Base-by-base conservation (phyloP, 1,140 invertebrate genomes). In the Leptinotarsa undecemlineata region DNA sequence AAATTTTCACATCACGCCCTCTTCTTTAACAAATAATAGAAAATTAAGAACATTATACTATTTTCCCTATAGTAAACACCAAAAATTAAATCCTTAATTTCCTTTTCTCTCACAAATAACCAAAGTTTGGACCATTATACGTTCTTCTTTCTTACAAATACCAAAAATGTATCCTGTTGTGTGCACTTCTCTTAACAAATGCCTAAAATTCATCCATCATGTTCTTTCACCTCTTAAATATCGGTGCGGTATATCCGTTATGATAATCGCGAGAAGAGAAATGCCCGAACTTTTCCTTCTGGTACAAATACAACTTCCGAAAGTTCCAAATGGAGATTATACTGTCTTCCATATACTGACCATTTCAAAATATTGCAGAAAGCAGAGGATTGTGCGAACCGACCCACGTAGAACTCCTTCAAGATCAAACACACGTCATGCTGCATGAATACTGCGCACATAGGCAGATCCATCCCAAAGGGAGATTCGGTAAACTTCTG, bases 391-490 rank as follows among this genome's bases (percentile, higher is more conserved):
- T 92, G n/a, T 87, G 87, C 57, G 88, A 92, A 76, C 84, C 88
- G 0, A 82, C 86, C 2, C 88, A 92, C 75, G 88, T 94, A 3
- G 90, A 94, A 82, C 85, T 90, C 1, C 81, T 94, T 1, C 93
- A 95, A 86, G 93, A 95, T 77, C 92, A 95, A 84, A 92, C 92
- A 0, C 90, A 94, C 48, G 85, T 92, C 6, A 90, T 94, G 83
- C 86, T 95, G 3, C 90, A 91, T 72, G 92, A 94, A 73, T 89
- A 90, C 75, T 90, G 88, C 78, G 76, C 77, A 2, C 85, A 84
- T 68, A 75, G 87, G 87, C 42, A 87, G 91, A 48, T 42, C 42
- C 74, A 79, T 11, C 80, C 73, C 79, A 90, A 80, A 74, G 88
- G 88, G 2, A 87, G 94, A 17, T 90, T 94, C 70, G 93, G 93